Conservation (phyloP, 2,888 invertebrate genomes). For the Phrixothrix hirtus region DNA sequence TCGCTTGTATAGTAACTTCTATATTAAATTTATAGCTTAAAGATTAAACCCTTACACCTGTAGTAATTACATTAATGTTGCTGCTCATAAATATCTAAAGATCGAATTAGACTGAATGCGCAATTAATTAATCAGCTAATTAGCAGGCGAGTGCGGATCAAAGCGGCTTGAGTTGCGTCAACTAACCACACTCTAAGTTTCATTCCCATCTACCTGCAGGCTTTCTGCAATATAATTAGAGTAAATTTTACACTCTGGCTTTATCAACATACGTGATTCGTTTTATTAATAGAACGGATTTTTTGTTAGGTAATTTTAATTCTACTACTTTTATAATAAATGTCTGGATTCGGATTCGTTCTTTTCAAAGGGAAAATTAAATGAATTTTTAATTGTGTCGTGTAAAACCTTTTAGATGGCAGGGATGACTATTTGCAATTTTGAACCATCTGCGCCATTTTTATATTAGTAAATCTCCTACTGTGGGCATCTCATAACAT, state of each 20-base stretch:
- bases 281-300: neutral
- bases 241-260: slow-evolving; percentile 24
- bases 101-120: slow-evolving; percentile 55
- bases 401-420: no score
- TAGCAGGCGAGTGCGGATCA: slow-evolving; percentile 54
- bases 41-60: slow-evolving; percentile 45
- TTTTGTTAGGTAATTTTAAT: no score
- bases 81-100: slow-evolving; percentile 55
- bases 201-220: slow-evolving; percentile 27
- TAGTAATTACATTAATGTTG: slow-evolving; percentile 54
- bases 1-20: slow-evolving; percentile 7
- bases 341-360: no score
- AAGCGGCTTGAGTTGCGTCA: slow-evolving; percentile 42
- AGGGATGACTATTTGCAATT: no score
- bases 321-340: no score
- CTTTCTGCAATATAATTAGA: slow-evolving; percentile 30
- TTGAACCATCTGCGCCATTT: no score
- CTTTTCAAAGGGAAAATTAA: no score
- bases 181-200: slow-evolving; percentile 26
- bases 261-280: slow-evolving; percentile 1
- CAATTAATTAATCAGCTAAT: slow-evolving; percentile 58
- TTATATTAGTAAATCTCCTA: no score
- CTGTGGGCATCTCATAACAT: no score
- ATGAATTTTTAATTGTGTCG: no score
- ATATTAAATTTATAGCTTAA: slow-evolving; percentile 27